phyloP scores from a whole-genome alignment of 2,888 invertebrate genomes.

The Apeira syringaria region DNA sequence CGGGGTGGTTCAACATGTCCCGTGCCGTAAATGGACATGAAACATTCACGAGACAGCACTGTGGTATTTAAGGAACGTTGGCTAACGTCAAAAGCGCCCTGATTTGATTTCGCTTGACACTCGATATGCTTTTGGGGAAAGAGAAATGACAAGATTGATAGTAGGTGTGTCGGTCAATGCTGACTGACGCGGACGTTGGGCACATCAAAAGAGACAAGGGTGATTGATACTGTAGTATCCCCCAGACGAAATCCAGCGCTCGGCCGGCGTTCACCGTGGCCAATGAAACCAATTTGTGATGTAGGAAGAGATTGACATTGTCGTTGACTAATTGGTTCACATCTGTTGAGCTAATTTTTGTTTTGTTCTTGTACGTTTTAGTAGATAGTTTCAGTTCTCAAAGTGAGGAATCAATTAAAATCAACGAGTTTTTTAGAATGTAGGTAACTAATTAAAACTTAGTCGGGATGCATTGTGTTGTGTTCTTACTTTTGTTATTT shows the following conservation, averaged over 20 bases:
- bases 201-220: constrained; percentile 67
- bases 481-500: too few species aligned
- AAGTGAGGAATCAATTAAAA: too few species aligned
- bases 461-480: too few species aligned
- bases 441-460: too few species aligned
- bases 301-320: constrained; percentile 40
- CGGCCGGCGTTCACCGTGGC: constrained; percentile 39
- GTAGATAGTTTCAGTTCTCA: too few species aligned
- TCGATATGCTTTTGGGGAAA: constrained; percentile 48
- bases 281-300: constrained; percentile 50
- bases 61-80: constrained; percentile 29
- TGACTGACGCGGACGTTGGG: constrained; percentile 43
- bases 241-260: constrained; percentile 63
- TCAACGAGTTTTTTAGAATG: too few species aligned
- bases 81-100: constrained; percentile 30
- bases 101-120: constrained; percentile 50
- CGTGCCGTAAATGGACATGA: constrained; percentile 33
- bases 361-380: too few species aligned
- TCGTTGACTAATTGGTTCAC: constrained; percentile 28
- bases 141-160: constrained; percentile 71
- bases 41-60: constrained; percentile 25
- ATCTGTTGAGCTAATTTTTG: constrained; percentile 9
- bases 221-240: constrained; percentile 56
- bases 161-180: constrained; percentile 50
- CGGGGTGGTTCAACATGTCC: constrained; percentile 33